Evolutionary conservation across 2,888 invertebrate species (phyloP), one percentile per base, ranked within the genome.

Genomic region (Scaptodrosophila latifasciaeformis): DNA sequence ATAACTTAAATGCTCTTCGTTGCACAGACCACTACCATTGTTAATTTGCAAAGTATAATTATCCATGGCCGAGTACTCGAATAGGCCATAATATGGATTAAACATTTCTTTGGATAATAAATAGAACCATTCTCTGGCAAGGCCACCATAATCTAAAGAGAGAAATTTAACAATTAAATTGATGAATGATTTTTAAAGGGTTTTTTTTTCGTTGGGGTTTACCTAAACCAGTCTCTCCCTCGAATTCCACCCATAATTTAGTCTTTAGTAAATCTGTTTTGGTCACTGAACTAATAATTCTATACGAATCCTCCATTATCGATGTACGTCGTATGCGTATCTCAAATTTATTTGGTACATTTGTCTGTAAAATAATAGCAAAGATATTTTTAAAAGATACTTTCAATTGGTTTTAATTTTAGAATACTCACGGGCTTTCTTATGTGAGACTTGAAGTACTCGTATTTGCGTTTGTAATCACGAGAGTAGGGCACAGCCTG

Each of bases 21-120:
- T 99, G 87, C 97, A 97, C 58, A 98, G 90, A 29, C 97, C 99
- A 61, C 98, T 99, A 86, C 95, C 93, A 58, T 99, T 97, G 88
- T 99, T 99, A 75, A 99, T 98, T 91, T 99, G 99, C 49, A 99
- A 90, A 15, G 99, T 99, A 87, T 99, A 99, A 88, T 98, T 98
- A 87, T 99, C 99, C 98, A 97, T 97, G 3, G 99, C 99, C 1
- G 98, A 98, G 89, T 99, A 99, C 88, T 99, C 99, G 88, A 99
- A 99, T 49, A 99, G 90, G 0, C 99, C 99, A 88, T 99, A 99
- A 87, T 99, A 99, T 0, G 99, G 99, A 89, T 99, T 99, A 88
- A 99, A 99, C 97, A 99, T 98, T 89, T 99, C 99, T 87, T 97
- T 97, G 1, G 98, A 99, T 9, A 99, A 88, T 19, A 99, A 90